Percentiles rank a stretch among this genome's conserved stretches.
phyloP scores from a whole-genome alignment of 2,113 vertebrate genomes.

The Lipophrys pholis region DNA sequence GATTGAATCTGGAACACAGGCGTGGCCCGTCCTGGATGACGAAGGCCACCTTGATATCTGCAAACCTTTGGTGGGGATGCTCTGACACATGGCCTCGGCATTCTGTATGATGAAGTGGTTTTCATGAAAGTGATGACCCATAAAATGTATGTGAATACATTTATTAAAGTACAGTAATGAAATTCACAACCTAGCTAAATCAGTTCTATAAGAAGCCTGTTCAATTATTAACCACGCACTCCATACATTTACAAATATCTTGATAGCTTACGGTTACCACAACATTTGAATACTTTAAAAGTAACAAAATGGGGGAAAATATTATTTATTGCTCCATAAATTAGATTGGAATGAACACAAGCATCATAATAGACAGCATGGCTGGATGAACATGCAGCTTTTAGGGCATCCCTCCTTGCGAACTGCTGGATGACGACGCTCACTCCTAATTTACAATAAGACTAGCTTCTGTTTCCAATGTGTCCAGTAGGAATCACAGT shows the following conservation, averaged over 20 bases:
- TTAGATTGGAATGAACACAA: no score
- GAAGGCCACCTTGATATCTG: conserved; percentile 1
- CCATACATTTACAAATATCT: conserved; percentile 35
- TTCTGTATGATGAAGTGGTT: conserved; percentile 27
- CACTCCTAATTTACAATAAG: no score
- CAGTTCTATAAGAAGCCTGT: conserved; percentile 43
- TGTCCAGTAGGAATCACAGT: no score
- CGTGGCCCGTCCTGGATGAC: conserved; percentile 4
- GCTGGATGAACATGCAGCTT: no score
- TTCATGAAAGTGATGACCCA: conserved; percentile 55
- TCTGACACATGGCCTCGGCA: conserved; percentile 3
- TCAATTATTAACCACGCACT: conserved; percentile 40
- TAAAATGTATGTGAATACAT: conserved; percentile 56
- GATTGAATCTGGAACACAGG: conserved; percentile 15
- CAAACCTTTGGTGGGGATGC: background rate
- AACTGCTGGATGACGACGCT: no score
- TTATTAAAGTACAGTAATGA: conserved; percentile 56
- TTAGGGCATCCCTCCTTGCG: no score
- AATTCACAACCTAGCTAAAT: conserved; percentile 54
- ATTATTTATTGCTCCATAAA: no score
- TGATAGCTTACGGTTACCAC: conserved; percentile 11
- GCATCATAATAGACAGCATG: no score
- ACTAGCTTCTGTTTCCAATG: no score
- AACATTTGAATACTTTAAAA: conserved; percentile 19
- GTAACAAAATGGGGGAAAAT: background rate